Conservation (phyloP, 2,113 vertebrate species). For the Chloroceryle aenea region DNA sequence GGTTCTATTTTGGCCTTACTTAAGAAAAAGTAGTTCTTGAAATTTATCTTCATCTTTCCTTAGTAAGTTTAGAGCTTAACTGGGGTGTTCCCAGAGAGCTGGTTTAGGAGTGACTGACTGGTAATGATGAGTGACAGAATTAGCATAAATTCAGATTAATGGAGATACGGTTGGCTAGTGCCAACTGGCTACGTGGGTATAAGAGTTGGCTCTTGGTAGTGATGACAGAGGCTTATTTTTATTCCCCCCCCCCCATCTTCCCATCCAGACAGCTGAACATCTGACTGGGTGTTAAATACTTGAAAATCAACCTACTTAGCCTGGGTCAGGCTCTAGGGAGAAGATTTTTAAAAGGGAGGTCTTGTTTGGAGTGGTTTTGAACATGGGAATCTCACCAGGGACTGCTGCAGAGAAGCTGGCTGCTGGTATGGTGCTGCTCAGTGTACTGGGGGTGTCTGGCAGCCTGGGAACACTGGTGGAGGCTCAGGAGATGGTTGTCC, state of each 20-base stretch:
- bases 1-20: background rate
- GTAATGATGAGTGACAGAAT: conserved; percentile 57
- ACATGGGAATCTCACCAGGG: accelerated
- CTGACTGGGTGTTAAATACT: background rate
- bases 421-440: accelerated
- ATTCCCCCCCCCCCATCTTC: background rate
- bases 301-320: conserved; percentile 30
- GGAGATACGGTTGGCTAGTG: conserved; percentile 1
- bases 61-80: background rate
- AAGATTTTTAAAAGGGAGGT: background rate
- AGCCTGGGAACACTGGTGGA: accelerated
- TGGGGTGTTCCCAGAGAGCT: conserved; percentile 49
- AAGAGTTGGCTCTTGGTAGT: background rate
- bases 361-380: background rate
- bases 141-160: conserved; percentile 45
- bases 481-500: accelerated
- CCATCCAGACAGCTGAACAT: conserved; percentile 11
- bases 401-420: background rate
- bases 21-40: background rate
- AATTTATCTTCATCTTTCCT: background rate
- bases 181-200: conserved; percentile 24
- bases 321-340: background rate
- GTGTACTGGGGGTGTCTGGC: accelerated
- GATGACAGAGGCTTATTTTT: conserved; percentile 52
- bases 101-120: conserved; percentile 18